phyloP scores from a whole-genome alignment of 2,797 vertebrate species.

The Pangasius djambal region DNA sequence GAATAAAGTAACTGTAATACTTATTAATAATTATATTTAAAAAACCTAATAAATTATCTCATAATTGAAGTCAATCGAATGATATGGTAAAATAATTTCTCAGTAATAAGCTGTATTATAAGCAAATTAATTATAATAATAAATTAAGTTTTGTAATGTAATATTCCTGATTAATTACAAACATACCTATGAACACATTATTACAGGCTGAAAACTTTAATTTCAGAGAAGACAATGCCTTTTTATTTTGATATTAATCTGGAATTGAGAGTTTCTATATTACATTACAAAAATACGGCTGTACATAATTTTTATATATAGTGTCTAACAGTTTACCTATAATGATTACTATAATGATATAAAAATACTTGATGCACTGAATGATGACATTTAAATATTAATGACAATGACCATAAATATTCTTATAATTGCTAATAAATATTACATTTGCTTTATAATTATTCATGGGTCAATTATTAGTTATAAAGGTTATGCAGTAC shows the following conservation, averaged over 20 bases:
- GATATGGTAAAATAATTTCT: not conserved
- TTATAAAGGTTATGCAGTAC: not conserved
- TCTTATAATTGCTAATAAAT: not conserved
- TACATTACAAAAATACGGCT: not conserved
- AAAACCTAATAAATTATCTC: not conserved
- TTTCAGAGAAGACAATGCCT: not conserved
- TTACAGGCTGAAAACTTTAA: not conserved
- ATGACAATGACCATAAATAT: not conserved
- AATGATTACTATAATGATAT: not conserved
- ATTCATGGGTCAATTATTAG: not conserved
- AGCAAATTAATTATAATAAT: not conserved
- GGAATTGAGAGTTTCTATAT: not conserved
- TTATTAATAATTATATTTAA: not conserved
- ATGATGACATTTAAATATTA: not conserved
- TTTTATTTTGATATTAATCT: not conserved
- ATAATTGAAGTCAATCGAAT: not conserved
- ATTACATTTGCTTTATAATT: not conserved
- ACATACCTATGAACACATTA: not conserved
- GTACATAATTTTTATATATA: not conserved
- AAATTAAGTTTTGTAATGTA: no score
- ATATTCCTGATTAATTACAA: not conserved
- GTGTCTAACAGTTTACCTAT: not conserved
- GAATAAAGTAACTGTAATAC: not conserved
- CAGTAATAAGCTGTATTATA: not conserved
- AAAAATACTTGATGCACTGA: not conserved